Percentiles rank a stretch among this genome's conserved stretches.
Evolutionary conservation across 2,113 vertebrate species (phyloP).

Genomic region (Panthera leo): DNA sequence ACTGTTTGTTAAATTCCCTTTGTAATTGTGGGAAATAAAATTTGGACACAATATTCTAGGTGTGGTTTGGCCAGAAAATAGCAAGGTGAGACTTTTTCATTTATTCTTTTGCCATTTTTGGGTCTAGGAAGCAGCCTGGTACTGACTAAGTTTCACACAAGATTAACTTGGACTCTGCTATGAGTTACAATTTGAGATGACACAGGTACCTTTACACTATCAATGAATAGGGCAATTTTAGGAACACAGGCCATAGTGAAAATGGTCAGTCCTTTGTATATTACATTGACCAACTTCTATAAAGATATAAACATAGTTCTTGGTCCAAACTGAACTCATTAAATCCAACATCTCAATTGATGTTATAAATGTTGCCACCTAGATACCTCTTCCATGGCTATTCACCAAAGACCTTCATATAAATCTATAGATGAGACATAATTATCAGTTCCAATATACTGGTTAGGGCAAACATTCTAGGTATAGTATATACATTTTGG

Average conservation of each 20-base stretch:
- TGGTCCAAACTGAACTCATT: constrained; percentile 58
- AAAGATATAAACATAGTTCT: constrained; percentile 51
- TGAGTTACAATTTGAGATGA: constrained; percentile 49
- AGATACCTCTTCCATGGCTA: not conserved
- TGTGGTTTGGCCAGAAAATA: not conserved
- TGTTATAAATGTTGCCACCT: constrained; percentile 53
- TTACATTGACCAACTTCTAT: constrained; percentile 25
- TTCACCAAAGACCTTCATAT: constrained; percentile 51
- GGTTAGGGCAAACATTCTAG: constrained; percentile 28
- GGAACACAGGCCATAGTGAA: not conserved
- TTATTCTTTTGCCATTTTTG: not conserved
- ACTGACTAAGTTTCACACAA: constrained; percentile 46
- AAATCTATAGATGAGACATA: constrained; percentile 47
- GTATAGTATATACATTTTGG: not conserved
- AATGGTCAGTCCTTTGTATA: constrained; percentile 37
- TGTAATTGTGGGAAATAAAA: not conserved
- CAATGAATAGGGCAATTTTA: constrained; percentile 28
- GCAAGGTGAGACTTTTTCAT: not conserved
- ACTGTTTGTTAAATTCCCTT: not conserved
- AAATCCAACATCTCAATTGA: constrained; percentile 37
- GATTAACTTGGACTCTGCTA: constrained; percentile 25
- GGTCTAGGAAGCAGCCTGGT: not conserved
- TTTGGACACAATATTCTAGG: not conserved
- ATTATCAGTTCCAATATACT: constrained; percentile 46
- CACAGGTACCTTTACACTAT: not conserved